Percentiles rank a stretch among this genome's conserved stretches.
These are phyloP conservation scores for Sinonovacula constricta DNA, from an alignment of 1,140 invertebrate genomes.

Conservation along the genomic window DNA sequence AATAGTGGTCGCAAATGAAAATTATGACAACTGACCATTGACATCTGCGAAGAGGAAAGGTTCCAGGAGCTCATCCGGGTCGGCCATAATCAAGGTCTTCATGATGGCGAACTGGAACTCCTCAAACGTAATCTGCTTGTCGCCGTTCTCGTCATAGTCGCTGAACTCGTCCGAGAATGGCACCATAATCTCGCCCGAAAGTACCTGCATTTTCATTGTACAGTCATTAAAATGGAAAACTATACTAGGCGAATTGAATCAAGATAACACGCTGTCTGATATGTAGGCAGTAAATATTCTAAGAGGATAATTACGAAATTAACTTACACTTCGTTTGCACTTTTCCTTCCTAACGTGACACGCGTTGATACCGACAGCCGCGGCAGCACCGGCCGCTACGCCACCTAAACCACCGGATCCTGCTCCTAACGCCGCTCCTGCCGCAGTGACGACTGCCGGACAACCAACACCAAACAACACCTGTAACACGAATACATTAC, in stretches of 20 bases:
- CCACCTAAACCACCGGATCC: neutral
- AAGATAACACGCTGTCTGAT: too few relatives aligned
- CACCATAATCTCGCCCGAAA: neutral
- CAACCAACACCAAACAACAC: conserved; percentile 31
- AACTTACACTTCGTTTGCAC: conserved; percentile 46
- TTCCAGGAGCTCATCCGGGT: conserved; percentile 15
- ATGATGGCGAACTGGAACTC: conserved; percentile 28
- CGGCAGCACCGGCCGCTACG: neutral
- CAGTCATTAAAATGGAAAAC: too few relatives aligned
- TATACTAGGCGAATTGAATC: too few relatives aligned
- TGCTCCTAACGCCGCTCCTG: neutral
- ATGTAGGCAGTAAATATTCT: too few relatives aligned
- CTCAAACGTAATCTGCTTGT: conserved; percentile 21
- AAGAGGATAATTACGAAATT: too few relatives aligned
- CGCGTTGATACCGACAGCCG: conserved; percentile 11
- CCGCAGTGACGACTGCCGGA: neutral
- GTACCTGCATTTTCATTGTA: too few relatives aligned
- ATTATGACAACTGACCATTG: conserved; percentile 25
- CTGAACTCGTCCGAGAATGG: conserved; percentile 21
- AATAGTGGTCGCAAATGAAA: too few relatives aligned
- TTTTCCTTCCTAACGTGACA: conserved; percentile 29
- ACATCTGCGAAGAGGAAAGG: conserved; percentile 30
- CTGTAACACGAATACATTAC: conserved; percentile 18
- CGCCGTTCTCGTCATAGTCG: conserved; percentile 24
- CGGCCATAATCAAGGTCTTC: neutral